phyloP scores from a whole-genome alignment of 2,113 vertebrate species.

The Burhinus bistriatus region DNA sequence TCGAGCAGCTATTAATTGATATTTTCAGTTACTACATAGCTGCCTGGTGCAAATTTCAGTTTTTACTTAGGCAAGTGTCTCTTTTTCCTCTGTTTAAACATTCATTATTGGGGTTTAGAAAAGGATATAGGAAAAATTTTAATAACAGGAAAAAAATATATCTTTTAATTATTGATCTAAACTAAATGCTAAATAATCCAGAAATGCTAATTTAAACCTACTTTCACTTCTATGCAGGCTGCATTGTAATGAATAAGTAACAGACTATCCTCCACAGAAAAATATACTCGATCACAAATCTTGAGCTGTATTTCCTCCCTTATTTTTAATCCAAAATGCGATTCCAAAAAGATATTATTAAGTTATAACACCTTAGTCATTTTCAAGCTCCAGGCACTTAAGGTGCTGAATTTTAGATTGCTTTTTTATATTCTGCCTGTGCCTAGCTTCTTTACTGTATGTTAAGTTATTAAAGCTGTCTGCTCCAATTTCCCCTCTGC shows the following conservation, averaged over 20 bases:
- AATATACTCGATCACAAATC: conserved; percentile 38
- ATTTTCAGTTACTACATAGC: background rate
- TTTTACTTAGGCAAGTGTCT: background rate
- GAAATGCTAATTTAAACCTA: conserved; percentile 55
- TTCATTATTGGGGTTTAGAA: background rate
- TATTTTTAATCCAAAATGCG: conserved; percentile 47
- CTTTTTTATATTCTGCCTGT: conserved; percentile 67
- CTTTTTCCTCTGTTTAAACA: background rate
- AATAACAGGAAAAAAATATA: background rate
- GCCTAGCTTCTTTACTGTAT: conserved; percentile 38
- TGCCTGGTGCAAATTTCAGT: background rate
- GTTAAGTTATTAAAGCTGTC: conserved; percentile 73
- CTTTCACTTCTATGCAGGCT: background rate
- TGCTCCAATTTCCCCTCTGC: conserved; percentile 69
- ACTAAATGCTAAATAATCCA: conserved; percentile 36
- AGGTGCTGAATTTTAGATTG: conserved; percentile 72
- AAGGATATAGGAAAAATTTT: background rate
- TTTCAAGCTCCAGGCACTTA: conserved; percentile 66
- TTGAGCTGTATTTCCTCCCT: conserved; percentile 26
- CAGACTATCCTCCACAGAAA: conserved; percentile 35
- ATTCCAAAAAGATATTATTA: conserved; percentile 64
- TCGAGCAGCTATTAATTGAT: background rate
- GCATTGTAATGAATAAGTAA: conserved; percentile 24
- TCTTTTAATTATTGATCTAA: conserved; percentile 56
- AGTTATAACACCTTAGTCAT: conserved; percentile 65